Base-by-base conservation (phyloP, 2,888 invertebrate species). In the Dryobota labecula region DNA sequence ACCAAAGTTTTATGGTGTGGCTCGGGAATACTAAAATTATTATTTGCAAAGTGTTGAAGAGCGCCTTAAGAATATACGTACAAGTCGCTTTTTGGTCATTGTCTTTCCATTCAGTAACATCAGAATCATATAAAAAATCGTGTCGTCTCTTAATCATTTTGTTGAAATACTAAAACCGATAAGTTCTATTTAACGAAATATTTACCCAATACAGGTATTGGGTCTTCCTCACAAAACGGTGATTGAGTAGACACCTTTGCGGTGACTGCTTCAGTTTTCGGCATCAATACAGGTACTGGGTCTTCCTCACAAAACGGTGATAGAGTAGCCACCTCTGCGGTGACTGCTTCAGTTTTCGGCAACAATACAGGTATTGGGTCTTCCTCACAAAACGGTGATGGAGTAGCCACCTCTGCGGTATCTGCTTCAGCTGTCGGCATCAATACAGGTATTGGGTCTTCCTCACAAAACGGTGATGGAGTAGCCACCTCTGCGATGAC, bases 391-490 rank as follows among this genome's bases (percentile, higher is more conserved):
- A n/a, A 15, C 0, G 43, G 45, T 45, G n/a, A 61, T 2, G 43
- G 0, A 15, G 4, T 13, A 45, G 9, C 20, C 9, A 0, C 45
- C 3, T 45, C 45, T 45, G 20, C 20, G 45, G 20, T 20, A 9
- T 24, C 13, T 15, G 24, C 18, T 43, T 41, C 41, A n/a, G n/a
- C n/a, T n/a, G n/a, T n/a, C n/a, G n/a, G n/a, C n/a, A n/a, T n/a
- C 11, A 60, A 51, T n/a, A 13, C 51, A 27, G 45, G 61, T 30
- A 45, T 61, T 9, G 61, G 45, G 5, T 61, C 61, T 61, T 61
- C 60, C 15, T n/a, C 45, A 45, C 30, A 45, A 15, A n/a, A 15
- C 0, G 43, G 45, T 45, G n/a, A 61, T 2, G 43, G 0, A 15
- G 4, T 13, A 45, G 9, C 20, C 9, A 0, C 45, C 3, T 45